A percentile compares a stretch with the other conserved stretches of the same genome.
phyloP scores from a whole-genome alignment of 2,797 vertebrate species.

The Remorina albescens region DNA sequence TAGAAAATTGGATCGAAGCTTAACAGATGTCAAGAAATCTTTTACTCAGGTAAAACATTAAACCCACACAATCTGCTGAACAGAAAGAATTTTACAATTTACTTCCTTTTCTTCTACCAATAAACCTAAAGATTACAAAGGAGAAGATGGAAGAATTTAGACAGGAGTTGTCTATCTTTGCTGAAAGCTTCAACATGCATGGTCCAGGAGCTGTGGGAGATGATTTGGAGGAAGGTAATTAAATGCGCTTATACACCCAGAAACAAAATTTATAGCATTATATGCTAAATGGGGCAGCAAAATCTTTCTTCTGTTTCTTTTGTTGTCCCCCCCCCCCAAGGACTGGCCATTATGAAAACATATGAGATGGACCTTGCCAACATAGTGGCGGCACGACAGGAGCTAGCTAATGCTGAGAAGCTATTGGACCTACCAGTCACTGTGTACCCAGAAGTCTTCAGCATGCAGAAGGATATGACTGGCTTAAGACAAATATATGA shows the following conservation, averaged over 20 bases:
- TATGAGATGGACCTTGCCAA: conserved; percentile 88
- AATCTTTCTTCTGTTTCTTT: not conserved
- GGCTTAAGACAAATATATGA: conserved; percentile 89
- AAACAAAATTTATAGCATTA: not conserved
- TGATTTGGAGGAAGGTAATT: conserved; percentile 91
- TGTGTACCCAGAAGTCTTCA: conserved; percentile 85
- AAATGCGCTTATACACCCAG: not conserved
- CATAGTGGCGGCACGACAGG: conserved; percentile 82
- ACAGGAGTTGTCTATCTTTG: conserved; percentile 85
- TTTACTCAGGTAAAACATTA: conserved; percentile 87
- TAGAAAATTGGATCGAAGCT: conserved; percentile 82
- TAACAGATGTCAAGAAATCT: conserved; percentile 88
- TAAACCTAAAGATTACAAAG: conserved; percentile 85
- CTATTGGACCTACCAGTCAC: conserved; percentile 90
- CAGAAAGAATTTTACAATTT: not conserved
- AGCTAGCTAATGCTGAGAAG: conserved; percentile 90
- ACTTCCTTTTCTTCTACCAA: not conserved
- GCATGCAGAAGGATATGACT: conserved; percentile 90
- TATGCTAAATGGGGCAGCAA: not conserved
- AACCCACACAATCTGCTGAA: not conserved
- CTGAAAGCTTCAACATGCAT: conserved; percentile 84
- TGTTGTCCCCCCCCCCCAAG: too few relatives aligned
- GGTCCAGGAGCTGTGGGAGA: conserved; percentile 93
- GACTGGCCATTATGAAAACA: conserved; percentile 82
- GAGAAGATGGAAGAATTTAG: conserved; percentile 84